Base-by-base conservation (phyloP, 2,888 invertebrate genomes). In the Parasteatoda lunata region DNA sequence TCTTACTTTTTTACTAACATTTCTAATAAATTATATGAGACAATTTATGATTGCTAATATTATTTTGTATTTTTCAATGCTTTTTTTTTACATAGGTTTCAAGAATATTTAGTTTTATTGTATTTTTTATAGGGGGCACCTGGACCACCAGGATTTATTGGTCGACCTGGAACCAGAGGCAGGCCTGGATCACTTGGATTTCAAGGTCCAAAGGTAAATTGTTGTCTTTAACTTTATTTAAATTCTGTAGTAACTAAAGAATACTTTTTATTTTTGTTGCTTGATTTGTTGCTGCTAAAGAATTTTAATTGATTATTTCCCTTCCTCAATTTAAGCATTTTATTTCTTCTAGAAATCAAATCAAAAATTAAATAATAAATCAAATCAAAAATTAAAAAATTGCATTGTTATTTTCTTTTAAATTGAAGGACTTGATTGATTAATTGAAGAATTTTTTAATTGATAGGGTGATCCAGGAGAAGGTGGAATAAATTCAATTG, bases 401-500 rank as follows among this genome's bases (percentile, higher is more conserved):
- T 65, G 76, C 11, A 49, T 68, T 51, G 15, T 77, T 69, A 71
- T 47, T 59, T 3, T 69, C 48, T 69, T n/a, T 30, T 30, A 30
- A 30, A 30, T 30, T 30, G 30, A 30, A 30, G 2, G 30, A 30
- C 30, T 30, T 30, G 30, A 30, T 30, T 30, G 30, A 30, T 30
- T 30, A 30, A 30, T 30, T 30, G 30, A 30, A 30, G 30, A 30
- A 30, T 54, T 69, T 65, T 65, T 54, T 13, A 45, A 15, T 13
- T 59, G 8, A 49, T 85, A 80, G 92, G 92, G 77, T 89, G 90
- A 80, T 79, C 89, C 72, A 91, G 92, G 89, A 45, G 88, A 89
- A 73, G 89, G 89, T 90, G 76, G 92, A 90, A 89, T 89, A 72
- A 82, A 73, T 76, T 91, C 51, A 93, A 89, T 89, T 68, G 90